phyloP scores from a whole-genome alignment of 2,797 vertebrate genomes.

The Micropoecilia bifurca region DNA sequence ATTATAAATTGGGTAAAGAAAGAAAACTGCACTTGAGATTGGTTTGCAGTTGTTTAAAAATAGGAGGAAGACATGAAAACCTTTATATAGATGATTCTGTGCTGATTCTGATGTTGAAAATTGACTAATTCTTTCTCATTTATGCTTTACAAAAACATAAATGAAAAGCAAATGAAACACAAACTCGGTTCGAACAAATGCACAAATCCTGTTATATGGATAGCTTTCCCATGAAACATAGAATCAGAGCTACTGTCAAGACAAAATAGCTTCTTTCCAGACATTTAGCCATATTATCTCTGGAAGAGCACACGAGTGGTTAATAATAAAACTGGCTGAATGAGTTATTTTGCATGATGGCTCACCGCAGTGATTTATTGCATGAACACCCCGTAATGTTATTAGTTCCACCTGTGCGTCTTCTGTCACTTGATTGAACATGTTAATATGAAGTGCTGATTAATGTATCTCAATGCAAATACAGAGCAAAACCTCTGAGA shows the following conservation, averaged over 20 bases:
- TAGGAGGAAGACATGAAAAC: not conserved
- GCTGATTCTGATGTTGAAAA: not conserved
- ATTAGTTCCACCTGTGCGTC: slow-evolving; percentile 37
- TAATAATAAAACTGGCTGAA: slow-evolving; percentile 18
- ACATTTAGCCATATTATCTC: slow-evolving; percentile 11
- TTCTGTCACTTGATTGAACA: slow-evolving; percentile 39
- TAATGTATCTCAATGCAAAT: slow-evolving; percentile 24
- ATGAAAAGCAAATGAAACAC: not conserved
- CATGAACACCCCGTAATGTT: slow-evolving; percentile 36
- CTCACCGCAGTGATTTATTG: slow-evolving; percentile 36
- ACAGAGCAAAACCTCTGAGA: slow-evolving; percentile 9
- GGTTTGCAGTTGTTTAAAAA: not conserved
- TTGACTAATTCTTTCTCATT: not conserved
- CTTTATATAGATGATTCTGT: not conserved
- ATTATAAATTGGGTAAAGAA: slow-evolving; percentile 4
- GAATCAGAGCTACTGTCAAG: not conserved
- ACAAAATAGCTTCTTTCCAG: not conserved
- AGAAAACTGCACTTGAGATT: not conserved
- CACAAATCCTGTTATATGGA: not conserved
- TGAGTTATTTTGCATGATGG: slow-evolving; percentile 30
- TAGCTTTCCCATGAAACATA: not conserved
- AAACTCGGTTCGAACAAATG: not conserved
- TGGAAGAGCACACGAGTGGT: slow-evolving; percentile 9
- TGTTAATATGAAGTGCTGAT: slow-evolving; percentile 33
- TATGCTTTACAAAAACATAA: not conserved